These are phyloP conservation scores for Theodoxus fluviatilis DNA, from an alignment of 2,888 invertebrate genomes.

Conservation along the genomic window DNA sequence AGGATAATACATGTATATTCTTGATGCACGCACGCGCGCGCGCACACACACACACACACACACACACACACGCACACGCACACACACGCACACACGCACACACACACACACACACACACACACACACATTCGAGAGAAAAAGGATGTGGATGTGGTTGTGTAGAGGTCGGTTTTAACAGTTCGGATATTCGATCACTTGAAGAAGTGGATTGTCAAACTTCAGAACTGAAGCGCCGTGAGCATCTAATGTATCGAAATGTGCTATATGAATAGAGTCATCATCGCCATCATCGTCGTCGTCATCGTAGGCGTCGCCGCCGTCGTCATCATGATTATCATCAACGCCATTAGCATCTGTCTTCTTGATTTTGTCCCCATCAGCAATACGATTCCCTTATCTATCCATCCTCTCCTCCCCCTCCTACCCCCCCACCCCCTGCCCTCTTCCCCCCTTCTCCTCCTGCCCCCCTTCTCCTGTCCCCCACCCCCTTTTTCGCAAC, in stretches of 20 bases:
- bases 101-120: slow-evolving; percentile 21
- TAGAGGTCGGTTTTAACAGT: not conserved
- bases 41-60: not conserved
- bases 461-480: too few species aligned
- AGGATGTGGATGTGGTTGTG: not conserved
- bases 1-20: too few species aligned
- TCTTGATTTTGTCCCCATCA: too few species aligned
- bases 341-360: too few species aligned
- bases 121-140: not conserved
- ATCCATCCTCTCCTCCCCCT: too few species aligned
- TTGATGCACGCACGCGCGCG: not conserved
- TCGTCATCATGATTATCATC: too few species aligned
- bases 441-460: too few species aligned
- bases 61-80: slow-evolving; percentile 11
- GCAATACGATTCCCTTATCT: too few species aligned
- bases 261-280: not conserved
- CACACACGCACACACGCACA: slow-evolving; percentile 23
- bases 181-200: too few species aligned
- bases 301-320: not conserved
- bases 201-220: too few species aligned
- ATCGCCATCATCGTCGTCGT: not conserved
- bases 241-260: not conserved
- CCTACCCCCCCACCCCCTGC: too few species aligned
- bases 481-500: too few species aligned
- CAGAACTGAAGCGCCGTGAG: not conserved